phyloP scores from a whole-genome alignment of 2,113 vertebrate genomes.

The Dipodomys merriami region DNA sequence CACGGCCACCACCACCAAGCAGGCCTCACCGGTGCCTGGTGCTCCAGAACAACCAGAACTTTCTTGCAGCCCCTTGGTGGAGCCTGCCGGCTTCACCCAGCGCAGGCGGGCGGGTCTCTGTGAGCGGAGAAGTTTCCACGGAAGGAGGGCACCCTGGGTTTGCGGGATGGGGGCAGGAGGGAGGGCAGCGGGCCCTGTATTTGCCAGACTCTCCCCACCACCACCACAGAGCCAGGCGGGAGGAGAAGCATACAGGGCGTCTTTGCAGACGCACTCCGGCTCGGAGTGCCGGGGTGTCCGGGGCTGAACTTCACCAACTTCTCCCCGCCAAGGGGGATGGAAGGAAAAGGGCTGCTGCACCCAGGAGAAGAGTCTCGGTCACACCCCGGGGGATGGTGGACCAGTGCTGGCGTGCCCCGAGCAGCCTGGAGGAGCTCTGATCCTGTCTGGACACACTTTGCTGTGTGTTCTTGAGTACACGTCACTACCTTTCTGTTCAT shows the following conservation, averaged over 20 bases:
- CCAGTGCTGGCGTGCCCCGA: too few species aligned
- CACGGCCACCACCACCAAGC: not conserved
- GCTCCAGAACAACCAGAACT: not conserved
- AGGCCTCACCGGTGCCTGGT: not conserved
- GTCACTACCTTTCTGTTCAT: not conserved
- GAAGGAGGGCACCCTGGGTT: not conserved
- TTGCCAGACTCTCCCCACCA: too few species aligned
- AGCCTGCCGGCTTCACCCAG: not conserved
- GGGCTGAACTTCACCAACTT: too few species aligned
- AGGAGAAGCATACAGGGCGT: too few species aligned
- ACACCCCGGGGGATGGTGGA: fast-evolving
- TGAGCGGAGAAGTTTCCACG: not conserved
- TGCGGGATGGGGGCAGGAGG: too few species aligned
- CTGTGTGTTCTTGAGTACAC: not conserved
- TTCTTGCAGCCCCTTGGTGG: not conserved
- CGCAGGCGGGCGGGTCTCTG: not conserved
- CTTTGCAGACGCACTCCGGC: not conserved
- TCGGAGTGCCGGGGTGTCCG: too few species aligned
- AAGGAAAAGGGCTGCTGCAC: not conserved
- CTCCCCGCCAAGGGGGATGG: not conserved
- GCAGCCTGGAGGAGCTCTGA: not conserved
- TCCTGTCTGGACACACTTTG: not conserved
- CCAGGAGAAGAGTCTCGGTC: too few species aligned
- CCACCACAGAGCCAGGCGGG: too few species aligned
- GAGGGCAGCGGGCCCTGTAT: too few species aligned